These are phyloP conservation scores for Prunella fulvescens DNA, from an alignment of 2,113 vertebrate genomes.

Conservation along the genomic window DNA sequence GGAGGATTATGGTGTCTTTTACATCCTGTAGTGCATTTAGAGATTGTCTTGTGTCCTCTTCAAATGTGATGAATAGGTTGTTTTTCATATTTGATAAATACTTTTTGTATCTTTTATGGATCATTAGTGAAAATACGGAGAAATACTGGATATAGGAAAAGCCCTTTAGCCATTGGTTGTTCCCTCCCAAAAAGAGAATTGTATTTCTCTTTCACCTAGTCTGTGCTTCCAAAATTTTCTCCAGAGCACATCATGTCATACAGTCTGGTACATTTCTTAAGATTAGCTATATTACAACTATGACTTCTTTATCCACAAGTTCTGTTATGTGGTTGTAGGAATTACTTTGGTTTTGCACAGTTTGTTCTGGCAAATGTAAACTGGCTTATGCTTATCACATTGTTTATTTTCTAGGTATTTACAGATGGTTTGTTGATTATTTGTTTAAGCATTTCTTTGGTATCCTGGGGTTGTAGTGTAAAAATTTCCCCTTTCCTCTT, in stretches of 20 bases:
- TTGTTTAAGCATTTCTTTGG: conserved; percentile 40
- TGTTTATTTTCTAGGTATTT: conserved; percentile 64
- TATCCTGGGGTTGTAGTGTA: neutral
- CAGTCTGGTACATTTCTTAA: neutral
- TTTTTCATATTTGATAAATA: neutral
- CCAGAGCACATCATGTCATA: neutral
- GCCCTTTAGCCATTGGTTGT: neutral
- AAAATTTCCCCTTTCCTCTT: neutral
- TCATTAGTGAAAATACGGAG: neutral
- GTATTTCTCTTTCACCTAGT: neutral
- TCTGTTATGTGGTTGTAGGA: conserved; percentile 15
- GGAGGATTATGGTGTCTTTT: neutral
- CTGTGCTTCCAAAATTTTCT: neutral
- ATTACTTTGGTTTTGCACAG: conserved; percentile 41
- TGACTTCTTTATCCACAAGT: conserved; percentile 26
- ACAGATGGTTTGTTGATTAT: conserved; percentile 46
- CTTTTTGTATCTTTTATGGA: neutral
- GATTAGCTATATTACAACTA: neutral
- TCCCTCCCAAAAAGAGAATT: neutral
- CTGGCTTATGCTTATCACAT: neutral
- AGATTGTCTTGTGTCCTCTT: neutral
- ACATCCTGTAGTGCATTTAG: neutral
- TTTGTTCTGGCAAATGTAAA: conserved; percentile 53
- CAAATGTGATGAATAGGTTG: neutral
- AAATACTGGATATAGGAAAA: neutral